A percentile compares a stretch with the other conserved stretches of the same genome.
Evolutionary conservation across 2,797 vertebrate species (phyloP).

Genomic region (Neosalanx taihuensis): DNA sequence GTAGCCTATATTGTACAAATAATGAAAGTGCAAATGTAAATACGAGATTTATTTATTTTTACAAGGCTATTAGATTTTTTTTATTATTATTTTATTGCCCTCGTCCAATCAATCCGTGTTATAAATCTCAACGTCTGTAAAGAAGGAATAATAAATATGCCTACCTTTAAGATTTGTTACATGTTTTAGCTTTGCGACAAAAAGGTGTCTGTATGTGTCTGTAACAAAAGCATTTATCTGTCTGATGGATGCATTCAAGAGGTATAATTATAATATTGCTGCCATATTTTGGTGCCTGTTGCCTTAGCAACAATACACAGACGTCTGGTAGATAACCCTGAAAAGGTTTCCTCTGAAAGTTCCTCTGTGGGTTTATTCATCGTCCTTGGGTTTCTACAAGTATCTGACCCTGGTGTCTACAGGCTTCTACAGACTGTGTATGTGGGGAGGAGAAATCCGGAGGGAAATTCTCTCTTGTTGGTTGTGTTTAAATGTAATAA

Average conservation of each 20-base stretch:
- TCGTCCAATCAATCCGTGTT: no score
- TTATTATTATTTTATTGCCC: no score
- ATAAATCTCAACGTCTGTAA: not conserved
- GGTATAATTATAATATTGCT: slow-evolving; percentile 2
- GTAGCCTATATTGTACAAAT: no score
- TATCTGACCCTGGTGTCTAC: not conserved
- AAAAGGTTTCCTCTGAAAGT: slow-evolving; percentile 13
- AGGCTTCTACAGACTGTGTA: no score
- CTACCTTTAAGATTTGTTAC: not conserved
- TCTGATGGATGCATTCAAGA: not conserved
- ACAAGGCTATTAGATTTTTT: no score
- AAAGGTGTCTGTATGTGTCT: not conserved
- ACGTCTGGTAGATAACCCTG: slow-evolving; percentile 1
- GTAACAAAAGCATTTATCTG: not conserved
- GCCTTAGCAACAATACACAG: slow-evolving; percentile 23
- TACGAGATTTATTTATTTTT: not conserved
- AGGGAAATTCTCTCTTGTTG: no score
- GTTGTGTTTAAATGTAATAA: no score
- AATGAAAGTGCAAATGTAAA: no score
- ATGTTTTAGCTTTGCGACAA: not conserved
- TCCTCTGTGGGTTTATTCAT: not conserved
- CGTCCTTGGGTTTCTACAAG: not conserved
- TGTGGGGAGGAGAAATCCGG: no score
- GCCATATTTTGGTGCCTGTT: slow-evolving; percentile 14
- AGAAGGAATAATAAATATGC: not conserved